Conservation (phyloP, 2,888 invertebrate genomes). For the Mythimna impura region DNA sequence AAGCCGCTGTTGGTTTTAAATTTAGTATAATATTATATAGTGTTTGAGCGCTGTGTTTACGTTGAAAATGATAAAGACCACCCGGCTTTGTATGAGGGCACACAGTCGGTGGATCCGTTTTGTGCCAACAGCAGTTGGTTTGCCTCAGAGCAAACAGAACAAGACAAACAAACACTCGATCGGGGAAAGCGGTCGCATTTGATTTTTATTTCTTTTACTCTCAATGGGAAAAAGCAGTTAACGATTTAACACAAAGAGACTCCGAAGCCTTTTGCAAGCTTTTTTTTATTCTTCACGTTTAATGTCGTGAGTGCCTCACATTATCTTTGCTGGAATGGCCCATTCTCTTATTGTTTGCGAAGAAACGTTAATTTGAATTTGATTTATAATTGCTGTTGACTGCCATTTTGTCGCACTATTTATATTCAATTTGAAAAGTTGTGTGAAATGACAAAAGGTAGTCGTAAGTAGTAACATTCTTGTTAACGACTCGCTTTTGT, state of each 20-base stretch:
- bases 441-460: not conserved
- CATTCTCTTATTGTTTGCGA: slow-evolving; percentile 55
- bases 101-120: slow-evolving; percentile 76
- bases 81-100: slow-evolving; percentile 81
- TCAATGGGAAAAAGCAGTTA: slow-evolving; percentile 69
- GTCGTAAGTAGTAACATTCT: not conserved
- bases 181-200: slow-evolving; percentile 81
- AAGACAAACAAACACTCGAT: slow-evolving; percentile 84
- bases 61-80: slow-evolving; percentile 89
- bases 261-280: slow-evolving; percentile 52
- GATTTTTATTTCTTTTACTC: slow-evolving; percentile 71
- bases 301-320: slow-evolving; percentile 58
- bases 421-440: not conserved
- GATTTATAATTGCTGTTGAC: slow-evolving; percentile 3
- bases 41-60: slow-evolving; percentile 84
- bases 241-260: slow-evolving; percentile 70
- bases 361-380: slow-evolving; percentile 42
- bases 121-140: slow-evolving; percentile 86
- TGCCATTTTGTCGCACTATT: slow-evolving; percentile 9
- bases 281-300: slow-evolving; percentile 58
- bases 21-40: slow-evolving; percentile 85
- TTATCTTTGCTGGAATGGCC: slow-evolving; percentile 52
- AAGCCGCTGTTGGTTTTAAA: slow-evolving; percentile 80
- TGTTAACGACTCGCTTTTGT: too few species aligned
- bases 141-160: slow-evolving; percentile 84